Evolutionary conservation across 2,888 invertebrate genomes (phyloP), one percentile per base, ranked within the genome.

Genomic region (Pocota personata): DNA sequence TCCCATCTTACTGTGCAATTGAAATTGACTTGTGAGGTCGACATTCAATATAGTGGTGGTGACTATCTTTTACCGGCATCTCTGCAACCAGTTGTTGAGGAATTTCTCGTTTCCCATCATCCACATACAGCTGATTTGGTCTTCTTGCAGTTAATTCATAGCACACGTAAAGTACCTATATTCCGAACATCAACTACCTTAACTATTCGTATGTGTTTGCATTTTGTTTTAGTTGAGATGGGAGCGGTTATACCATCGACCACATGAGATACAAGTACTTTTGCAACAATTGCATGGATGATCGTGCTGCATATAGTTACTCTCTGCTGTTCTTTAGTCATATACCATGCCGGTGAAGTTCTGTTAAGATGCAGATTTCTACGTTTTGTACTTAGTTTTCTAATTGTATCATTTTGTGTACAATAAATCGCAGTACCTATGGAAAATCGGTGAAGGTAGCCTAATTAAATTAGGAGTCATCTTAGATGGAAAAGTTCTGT

Each of bases 191-290:
- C 30, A 62, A 37, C 14, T 62, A 52, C 55, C 64, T 75, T 57
- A 35, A 57, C 64, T 24, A 55, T 32, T 58, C 16, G 21, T 52
- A 52, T 37, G 35, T 2, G 60, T n/a, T 67, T 67, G 21, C 16
- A 10, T 35, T 48, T 19, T 35, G n/a, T 48, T 57, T 66, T 40
- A 27, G 58, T 32, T 76, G 52, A 14, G 32, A 10, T 40, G 60
- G 30, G 14, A 43, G 69, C 19, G 19, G 55, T 82, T 82, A 62
- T 75, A 73, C 67, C 80, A 82, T 62, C 80, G 67, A 82, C 80
- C 67, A 55, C 52, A 82, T 75, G 62, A 57, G 71, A 48, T 67
- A n/a, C 35, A 32, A 60, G 35, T 46, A 35, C 16, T 82, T 27
- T 62, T 14, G 80, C 67, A 82, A 55, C 24, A 66, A 37, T 48